A percentile compares a stretch with the other conserved stretches of the same genome.
phyloP scores from a whole-genome alignment of 2,888 invertebrate genomes.

The Melikaiella ostensackeni region DNA sequence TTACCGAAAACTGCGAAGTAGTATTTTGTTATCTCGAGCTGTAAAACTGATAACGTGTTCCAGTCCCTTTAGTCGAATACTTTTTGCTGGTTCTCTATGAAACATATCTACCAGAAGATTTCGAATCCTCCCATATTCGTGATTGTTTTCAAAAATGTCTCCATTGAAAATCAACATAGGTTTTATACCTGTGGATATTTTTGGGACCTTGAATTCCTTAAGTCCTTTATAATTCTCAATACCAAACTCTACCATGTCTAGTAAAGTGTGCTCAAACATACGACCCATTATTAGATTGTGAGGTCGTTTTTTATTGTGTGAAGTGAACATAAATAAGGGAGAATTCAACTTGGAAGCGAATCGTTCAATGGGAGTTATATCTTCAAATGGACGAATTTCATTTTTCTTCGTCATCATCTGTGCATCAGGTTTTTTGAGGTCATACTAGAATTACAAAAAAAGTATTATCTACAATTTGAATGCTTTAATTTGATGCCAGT shows the following conservation, averaged over 20 bases:
- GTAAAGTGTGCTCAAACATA: constrained; percentile 90
- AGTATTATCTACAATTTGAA: neutral
- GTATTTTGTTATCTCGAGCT: constrained; percentile 87
- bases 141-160: constrained; percentile 90
- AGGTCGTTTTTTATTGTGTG: constrained; percentile 96
- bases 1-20: constrained; percentile 85
- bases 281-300: constrained; percentile 94
- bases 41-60: constrained; percentile 96
- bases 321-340: constrained; percentile 93
- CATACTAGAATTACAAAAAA: constrained; percentile 78
- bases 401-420: constrained; percentile 88
- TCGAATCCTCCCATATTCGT: constrained; percentile 90
- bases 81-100: constrained; percentile 88
- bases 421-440: constrained; percentile 91
- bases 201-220: constrained; percentile 87
- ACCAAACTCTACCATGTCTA: constrained; percentile 98
- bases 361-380: constrained; percentile 85
- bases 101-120: constrained; percentile 96
- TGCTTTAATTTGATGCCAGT: neutral
- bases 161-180: constrained; percentile 96
- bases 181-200: constrained; percentile 89
- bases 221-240: constrained; percentile 90
- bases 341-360: constrained; percentile 90
- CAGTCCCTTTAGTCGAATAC: constrained; percentile 93
- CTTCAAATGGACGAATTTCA: constrained; percentile 95